Conservation (phyloP, 2,797 vertebrate genomes). For the Rhinoraja longicauda region DNA sequence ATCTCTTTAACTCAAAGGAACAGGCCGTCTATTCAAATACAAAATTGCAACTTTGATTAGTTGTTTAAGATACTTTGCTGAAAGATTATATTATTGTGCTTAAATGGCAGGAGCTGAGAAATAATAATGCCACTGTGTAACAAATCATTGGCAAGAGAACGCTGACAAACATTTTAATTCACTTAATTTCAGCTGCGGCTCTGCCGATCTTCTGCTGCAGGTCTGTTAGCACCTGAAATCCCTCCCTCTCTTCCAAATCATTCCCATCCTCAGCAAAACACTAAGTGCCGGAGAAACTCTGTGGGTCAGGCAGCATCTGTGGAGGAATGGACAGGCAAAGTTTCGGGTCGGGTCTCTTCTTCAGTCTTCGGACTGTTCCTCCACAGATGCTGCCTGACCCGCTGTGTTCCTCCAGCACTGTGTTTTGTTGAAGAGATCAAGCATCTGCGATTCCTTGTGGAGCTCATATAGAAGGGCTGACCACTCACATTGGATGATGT, state of each 20-base stretch:
- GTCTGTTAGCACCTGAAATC: background rate
- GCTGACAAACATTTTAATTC: background rate
- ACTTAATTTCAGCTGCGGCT: background rate
- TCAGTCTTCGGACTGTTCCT: too few species aligned
- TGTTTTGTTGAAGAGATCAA: too few species aligned
- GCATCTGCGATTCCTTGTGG: too few species aligned
- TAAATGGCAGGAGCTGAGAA: background rate
- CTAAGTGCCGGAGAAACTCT: too few species aligned
- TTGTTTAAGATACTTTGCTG: background rate
- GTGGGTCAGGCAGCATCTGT: too few species aligned
- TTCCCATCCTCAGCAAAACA: too few species aligned
- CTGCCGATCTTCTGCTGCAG: background rate
- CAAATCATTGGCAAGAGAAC: background rate
- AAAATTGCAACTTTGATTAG: background rate
- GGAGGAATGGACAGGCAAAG: too few species aligned
- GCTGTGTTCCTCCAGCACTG: too few species aligned
- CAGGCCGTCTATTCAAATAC: background rate
- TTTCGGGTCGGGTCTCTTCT: too few species aligned
- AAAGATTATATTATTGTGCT: background rate
- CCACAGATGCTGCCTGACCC: too few species aligned
- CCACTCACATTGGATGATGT: too few species aligned
- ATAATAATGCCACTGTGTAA: background rate
- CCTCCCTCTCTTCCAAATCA: background rate
- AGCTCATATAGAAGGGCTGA: too few species aligned
- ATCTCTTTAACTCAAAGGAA: background rate